A percentile compares a stretch with the other conserved stretches of the same genome.
Evolutionary conservation across 2,888 invertebrate genomes (phyloP).

Genomic region (Monochamus alternatus): DNA sequence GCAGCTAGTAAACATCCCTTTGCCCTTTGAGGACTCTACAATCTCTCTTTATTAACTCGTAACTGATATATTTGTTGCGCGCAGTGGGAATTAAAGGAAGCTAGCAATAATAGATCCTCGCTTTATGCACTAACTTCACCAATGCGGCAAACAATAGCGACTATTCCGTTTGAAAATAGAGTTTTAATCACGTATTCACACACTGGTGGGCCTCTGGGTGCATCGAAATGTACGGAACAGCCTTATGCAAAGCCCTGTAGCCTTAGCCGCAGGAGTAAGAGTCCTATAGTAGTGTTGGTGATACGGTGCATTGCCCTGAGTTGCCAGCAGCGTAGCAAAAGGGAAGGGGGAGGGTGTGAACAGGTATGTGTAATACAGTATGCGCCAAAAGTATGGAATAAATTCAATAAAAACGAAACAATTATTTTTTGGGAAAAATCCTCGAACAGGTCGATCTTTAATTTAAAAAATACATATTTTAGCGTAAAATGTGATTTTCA

Average conservation of each 20-base stretch:
- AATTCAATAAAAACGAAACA: too few relatives aligned
- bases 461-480: too few relatives aligned
- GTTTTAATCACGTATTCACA: constrained; percentile 1
- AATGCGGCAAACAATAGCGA: background rate
- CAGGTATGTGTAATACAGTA: background rate
- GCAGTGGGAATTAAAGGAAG: background rate
- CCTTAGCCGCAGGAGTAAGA: constrained; percentile 18
- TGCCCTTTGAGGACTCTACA: background rate
- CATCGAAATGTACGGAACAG: constrained; percentile 7
- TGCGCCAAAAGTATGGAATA: too few relatives aligned
- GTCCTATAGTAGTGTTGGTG: constrained; percentile 3
- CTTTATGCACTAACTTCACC: background rate
- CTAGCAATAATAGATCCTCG: background rate
- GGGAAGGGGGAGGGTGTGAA: background rate
- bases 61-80: background rate
- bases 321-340: constrained; percentile 1
- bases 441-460: too few relatives aligned
- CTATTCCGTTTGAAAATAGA: background rate
- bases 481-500: too few relatives aligned
- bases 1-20: too few relatives aligned
- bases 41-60: background rate
- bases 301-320: constrained; percentile 34
- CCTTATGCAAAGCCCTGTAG: background rate
- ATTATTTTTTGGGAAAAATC: too few relatives aligned
- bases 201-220: background rate